These are phyloP conservation scores for Platynereis dumerilii DNA, from an alignment of 2,888 invertebrate species.

Conservation along the genomic window DNA sequence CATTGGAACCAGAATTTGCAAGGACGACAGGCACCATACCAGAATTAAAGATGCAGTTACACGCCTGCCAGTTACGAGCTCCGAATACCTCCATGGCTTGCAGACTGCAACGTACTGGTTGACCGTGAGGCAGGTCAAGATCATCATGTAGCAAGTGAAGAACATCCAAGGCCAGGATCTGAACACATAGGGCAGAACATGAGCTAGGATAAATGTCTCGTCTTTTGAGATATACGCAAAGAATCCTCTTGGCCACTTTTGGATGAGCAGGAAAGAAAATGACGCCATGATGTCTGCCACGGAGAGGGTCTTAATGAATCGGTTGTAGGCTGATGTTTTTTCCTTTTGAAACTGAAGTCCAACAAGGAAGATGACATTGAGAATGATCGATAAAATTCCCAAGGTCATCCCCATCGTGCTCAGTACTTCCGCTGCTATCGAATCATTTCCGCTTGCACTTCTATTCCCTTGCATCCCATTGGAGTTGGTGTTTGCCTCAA, in stretches of 20 bases:
- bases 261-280: conserved; percentile 27
- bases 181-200: conserved; percentile 27
- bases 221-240: conserved; percentile 18
- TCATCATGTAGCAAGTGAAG: conserved; percentile 34
- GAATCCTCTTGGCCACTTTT: conserved; percentile 28
- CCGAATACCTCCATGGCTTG: conserved; percentile 29
- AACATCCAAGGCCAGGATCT: conserved; percentile 35
- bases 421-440: too few relatives aligned
- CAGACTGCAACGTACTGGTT: conserved; percentile 37
- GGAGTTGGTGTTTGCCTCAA: too few relatives aligned
- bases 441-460: too few relatives aligned
- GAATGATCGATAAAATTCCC: background rate
- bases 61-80: conserved; percentile 2
- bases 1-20: conserved; percentile 34
- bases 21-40: conserved; percentile 31
- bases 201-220: conserved; percentile 20
- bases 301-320: background rate
- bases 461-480: too few relatives aligned
- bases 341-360: conserved; percentile 1
- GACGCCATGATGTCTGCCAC: conserved; percentile 25
- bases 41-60: conserved; percentile 12
- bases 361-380: background rate
- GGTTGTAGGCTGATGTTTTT: background rate
- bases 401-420: background rate
- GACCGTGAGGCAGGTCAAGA: conserved; percentile 31